Conservation (phyloP, 2,888 invertebrate species). For the Sphinx pinastri region DNA sequence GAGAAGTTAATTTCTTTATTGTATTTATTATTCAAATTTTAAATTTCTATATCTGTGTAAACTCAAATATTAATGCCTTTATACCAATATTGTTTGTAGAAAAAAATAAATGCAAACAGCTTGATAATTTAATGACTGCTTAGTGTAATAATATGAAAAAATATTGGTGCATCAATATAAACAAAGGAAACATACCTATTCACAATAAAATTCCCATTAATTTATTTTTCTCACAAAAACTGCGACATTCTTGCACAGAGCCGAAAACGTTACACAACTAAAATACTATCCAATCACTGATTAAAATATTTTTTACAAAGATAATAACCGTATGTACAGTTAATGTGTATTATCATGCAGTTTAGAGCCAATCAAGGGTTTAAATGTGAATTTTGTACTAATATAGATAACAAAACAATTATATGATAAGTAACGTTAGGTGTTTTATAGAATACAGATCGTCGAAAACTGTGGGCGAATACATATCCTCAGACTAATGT, state of each 20-base stretch:
- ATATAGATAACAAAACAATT: constrained; percentile 78
- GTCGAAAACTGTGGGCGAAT: constrained; percentile 55
- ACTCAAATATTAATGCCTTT: too few relatives aligned
- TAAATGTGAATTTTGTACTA: constrained; percentile 72
- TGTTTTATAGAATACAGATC: constrained; percentile 51
- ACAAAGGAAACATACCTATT: constrained; percentile 26
- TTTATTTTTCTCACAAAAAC: constrained; percentile 20
- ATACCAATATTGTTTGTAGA: too few relatives aligned
- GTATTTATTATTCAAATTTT: too few relatives aligned
- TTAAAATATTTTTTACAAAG: constrained; percentile 42
- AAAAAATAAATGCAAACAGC: not conserved
- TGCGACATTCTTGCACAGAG: constrained; percentile 14
- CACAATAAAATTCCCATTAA: not conserved
- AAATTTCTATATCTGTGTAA: too few relatives aligned
- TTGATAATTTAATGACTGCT: not conserved
- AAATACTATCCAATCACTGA: constrained; percentile 42
- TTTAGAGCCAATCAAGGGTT: constrained; percentile 79
- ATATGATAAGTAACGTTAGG: constrained; percentile 69
- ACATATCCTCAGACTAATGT: constrained; percentile 53
- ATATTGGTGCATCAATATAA: not conserved
- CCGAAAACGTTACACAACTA: constrained; percentile 29
- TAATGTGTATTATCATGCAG: constrained; percentile 63
- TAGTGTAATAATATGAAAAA: not conserved
- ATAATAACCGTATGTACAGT: constrained; percentile 36
- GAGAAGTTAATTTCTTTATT: too few relatives aligned